These are phyloP conservation scores for Agrotis clavis DNA, from an alignment of 2,888 invertebrate genomes.

Conservation along the genomic window DNA sequence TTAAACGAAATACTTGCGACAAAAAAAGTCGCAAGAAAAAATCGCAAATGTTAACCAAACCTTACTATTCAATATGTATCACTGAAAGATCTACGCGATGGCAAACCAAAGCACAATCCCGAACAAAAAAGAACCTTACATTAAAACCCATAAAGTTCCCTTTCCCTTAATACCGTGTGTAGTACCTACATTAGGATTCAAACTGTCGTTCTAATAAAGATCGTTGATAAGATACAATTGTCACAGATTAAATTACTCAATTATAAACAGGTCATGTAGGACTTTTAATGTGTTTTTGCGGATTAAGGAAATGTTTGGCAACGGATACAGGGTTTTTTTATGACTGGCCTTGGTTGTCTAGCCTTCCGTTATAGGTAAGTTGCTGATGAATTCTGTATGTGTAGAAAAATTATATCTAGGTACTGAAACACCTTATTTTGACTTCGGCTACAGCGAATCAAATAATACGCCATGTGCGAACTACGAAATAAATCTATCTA, in stretches of 20 bases:
- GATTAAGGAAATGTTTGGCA: slow-evolving; percentile 23
- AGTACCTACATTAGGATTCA: slow-evolving; percentile 71
- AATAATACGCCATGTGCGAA: too few relatives aligned
- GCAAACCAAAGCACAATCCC: slow-evolving; percentile 9
- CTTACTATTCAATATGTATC: slow-evolving; percentile 75
- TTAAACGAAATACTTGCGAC: neutral
- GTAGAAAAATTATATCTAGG: too few relatives aligned
- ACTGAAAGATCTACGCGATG: slow-evolving; percentile 68
- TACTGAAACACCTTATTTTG: too few relatives aligned
- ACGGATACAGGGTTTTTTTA: slow-evolving; percentile 12
- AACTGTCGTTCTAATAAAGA: slow-evolving; percentile 73
- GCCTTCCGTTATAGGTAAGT: neutral
- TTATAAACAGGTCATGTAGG: slow-evolving; percentile 82
- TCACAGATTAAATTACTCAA: slow-evolving; percentile 75
- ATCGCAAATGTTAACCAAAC: slow-evolving; percentile 28
- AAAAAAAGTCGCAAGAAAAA: slow-evolving; percentile 14
- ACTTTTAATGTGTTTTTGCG: slow-evolving; percentile 73
- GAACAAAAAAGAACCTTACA: slow-evolving; percentile 40
- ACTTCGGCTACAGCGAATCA: too few relatives aligned
- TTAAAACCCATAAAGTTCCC: slow-evolving; percentile 4
- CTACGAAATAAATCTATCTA: too few relatives aligned
- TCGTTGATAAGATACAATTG: slow-evolving; percentile 68
- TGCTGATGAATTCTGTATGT: too few relatives aligned
- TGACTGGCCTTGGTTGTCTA: neutral
- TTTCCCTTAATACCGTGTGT: slow-evolving; percentile 16